Conservation (phyloP, 2,888 invertebrate genomes). For the Drosophila subquinaria region DNA sequence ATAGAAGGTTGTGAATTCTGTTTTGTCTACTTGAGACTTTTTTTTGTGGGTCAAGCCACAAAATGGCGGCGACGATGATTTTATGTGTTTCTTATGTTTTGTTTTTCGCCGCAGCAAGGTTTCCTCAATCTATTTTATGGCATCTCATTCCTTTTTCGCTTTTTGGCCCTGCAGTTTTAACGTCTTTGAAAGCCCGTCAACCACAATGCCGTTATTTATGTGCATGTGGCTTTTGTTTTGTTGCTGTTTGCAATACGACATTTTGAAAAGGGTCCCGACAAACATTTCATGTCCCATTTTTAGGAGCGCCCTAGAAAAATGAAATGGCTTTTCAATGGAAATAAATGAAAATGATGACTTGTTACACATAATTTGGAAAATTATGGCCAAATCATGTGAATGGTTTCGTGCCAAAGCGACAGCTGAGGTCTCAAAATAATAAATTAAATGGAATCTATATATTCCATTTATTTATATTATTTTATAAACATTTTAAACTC, state of each 20-base stretch:
- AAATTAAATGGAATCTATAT: not conserved
- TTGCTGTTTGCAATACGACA: conserved; percentile 48
- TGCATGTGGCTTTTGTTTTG: conserved; percentile 71
- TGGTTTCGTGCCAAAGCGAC: conserved; percentile 25
- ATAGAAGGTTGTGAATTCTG: not conserved
- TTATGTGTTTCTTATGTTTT: conserved; percentile 42
- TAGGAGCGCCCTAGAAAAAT: conserved; percentile 10
- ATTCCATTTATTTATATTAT: not conserved
- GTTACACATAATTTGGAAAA: conserved; percentile 52
- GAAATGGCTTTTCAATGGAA: conserved; percentile 13
- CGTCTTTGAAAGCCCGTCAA: conserved; percentile 61
- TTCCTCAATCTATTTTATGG: conserved; percentile 70
- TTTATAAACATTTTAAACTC: not conserved
- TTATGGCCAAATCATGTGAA: conserved; percentile 59
- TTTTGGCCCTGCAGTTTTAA: conserved; percentile 37
- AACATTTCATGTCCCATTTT: conserved; percentile 22
- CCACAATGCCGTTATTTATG: conserved; percentile 76
- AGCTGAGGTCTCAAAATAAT: conserved; percentile 32
- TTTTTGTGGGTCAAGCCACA: conserved; percentile 74
- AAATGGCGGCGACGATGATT: conserved; percentile 60
- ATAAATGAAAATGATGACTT: conserved; percentile 41
- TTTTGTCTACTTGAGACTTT: conserved; percentile 49
- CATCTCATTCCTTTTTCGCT: conserved; percentile 21
- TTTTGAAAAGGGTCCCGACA: conserved; percentile 68
- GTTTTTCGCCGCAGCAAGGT: conserved; percentile 32